Conservation (phyloP, 2,888 invertebrate genomes). For the Epinotia bilunana region DNA sequence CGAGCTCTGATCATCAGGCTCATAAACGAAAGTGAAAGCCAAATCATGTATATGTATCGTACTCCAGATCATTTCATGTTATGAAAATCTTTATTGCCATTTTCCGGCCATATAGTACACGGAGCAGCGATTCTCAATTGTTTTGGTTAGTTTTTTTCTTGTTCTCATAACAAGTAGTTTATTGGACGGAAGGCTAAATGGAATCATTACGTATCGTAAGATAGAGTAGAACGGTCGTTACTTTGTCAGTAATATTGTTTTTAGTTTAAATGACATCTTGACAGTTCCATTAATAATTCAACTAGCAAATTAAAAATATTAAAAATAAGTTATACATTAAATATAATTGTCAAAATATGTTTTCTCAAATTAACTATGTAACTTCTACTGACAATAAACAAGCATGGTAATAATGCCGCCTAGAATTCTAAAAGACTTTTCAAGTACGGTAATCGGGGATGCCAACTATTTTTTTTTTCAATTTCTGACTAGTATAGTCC, state of each 20-base stretch:
- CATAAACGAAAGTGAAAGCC: neutral
- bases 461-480: too few relatives aligned
- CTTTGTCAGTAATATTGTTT: neutral
- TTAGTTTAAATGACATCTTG: too few relatives aligned
- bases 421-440: too few relatives aligned
- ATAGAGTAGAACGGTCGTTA: neutral
- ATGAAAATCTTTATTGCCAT: slow-evolving; percentile 36
- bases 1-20: neutral
- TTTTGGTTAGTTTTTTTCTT: slow-evolving; percentile 28
- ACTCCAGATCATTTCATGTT: slow-evolving; percentile 14
- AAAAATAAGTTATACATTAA: too few relatives aligned
- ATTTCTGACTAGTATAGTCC: too few relatives aligned
- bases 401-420: too few relatives aligned
- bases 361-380: too few relatives aligned
- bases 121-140: slow-evolving; percentile 12
- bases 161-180: slow-evolving; percentile 18
- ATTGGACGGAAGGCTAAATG: neutral
- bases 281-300: too few relatives aligned
- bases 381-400: too few relatives aligned
- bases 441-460: too few relatives aligned
- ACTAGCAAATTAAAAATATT: too few relatives aligned
- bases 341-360: too few relatives aligned
- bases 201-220: neutral
- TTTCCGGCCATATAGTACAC: slow-evolving; percentile 35
- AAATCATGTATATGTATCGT: neutral